Percentiles rank a stretch among this genome's conserved stretches.
Evolutionary conservation across 2,797 vertebrate genomes (phyloP).

Genomic region (Danio kyathit): DNA sequence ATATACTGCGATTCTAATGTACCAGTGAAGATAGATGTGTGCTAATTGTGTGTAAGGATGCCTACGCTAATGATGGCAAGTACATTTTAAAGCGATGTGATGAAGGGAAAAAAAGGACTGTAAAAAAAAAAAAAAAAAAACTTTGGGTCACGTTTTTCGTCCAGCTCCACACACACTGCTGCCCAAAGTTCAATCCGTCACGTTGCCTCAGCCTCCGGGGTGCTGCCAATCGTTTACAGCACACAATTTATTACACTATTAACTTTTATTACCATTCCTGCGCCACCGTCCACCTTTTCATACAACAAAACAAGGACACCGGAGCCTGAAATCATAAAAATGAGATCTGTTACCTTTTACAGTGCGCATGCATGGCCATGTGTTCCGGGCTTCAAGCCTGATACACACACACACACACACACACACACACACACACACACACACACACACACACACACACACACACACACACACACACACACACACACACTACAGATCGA

Average conservation of each 20-base stretch:
- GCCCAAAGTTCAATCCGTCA: slow-evolving; percentile 20
- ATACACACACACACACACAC: background rate
- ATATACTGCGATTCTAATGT: background rate
- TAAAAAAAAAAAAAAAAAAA: too few relatives aligned
- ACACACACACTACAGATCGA: background rate
- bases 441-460: background rate
- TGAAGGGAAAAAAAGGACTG: background rate
- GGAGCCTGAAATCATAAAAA: slow-evolving; percentile 30
- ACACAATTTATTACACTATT: slow-evolving; percentile 56
- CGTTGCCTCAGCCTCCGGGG: slow-evolving; percentile 23
- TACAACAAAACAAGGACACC: slow-evolving; percentile 11
- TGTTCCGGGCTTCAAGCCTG: background rate
- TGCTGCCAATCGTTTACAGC: slow-evolving; percentile 20
- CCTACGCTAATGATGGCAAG: background rate
- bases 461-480: background rate
- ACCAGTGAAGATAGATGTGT: background rate
- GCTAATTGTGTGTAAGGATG: background rate
- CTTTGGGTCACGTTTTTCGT: background rate
- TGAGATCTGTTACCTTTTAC: slow-evolving; percentile 36
- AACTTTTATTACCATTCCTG: slow-evolving; percentile 51
- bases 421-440: background rate
- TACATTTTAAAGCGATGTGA: background rate
- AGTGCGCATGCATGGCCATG: background rate
- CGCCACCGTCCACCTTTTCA: background rate
- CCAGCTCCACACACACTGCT: background rate